Conservation (phyloP, 1,140 invertebrate genomes). For the Linepithema humile region DNA sequence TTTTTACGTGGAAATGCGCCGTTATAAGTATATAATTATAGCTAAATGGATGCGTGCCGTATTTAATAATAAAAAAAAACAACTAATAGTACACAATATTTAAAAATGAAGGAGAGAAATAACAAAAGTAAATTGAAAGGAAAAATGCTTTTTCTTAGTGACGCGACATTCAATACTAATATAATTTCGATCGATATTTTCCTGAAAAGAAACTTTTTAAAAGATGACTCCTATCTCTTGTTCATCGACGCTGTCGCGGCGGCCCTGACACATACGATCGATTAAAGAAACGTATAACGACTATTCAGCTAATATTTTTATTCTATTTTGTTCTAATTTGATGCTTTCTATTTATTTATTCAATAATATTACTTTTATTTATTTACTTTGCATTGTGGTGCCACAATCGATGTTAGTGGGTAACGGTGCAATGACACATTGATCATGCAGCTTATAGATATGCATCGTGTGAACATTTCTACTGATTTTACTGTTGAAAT, state of each 20-base stretch:
- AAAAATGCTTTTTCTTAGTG: neutral
- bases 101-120: neutral
- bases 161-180: neutral
- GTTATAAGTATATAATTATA: neutral
- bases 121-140: neutral
- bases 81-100: neutral
- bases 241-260: constrained; percentile 1
- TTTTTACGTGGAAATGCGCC: neutral
- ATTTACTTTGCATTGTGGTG: constrained; percentile 11
- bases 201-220: constrained; percentile 2
- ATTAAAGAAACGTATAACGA: constrained; percentile 23
- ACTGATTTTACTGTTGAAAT: neutral
- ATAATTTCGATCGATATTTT: constrained; percentile 8
- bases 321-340: neutral
- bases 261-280: neutral
- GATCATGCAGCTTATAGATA: constrained; percentile 44
- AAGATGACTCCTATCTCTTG: neutral
- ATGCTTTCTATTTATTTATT: neutral
- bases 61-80: neutral
- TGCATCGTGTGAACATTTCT: constrained; percentile 2
- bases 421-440: constrained; percentile 70
- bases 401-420: constrained; percentile 57
- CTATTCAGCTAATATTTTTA: neutral
- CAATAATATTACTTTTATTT: constrained; percentile 35
- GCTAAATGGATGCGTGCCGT: neutral